Conservation (phyloP, 2,113 vertebrate species). For the Helogale parvula region DNA sequence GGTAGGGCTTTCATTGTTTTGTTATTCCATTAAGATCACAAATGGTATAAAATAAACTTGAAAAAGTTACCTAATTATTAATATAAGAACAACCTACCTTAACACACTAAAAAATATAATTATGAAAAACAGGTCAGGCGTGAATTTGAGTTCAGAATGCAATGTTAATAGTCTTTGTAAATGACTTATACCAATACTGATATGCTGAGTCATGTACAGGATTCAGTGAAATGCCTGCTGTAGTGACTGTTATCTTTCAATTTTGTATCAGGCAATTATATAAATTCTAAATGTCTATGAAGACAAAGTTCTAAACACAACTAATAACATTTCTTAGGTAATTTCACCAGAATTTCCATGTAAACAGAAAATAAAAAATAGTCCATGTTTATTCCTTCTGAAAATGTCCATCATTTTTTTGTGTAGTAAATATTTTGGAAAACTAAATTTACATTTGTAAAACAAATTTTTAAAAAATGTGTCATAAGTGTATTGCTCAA, state of each 20-base stretch:
- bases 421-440: constrained; percentile 9
- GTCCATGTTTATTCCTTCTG: neutral
- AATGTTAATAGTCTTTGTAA: neutral
- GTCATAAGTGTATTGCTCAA: neutral
- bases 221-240: neutral
- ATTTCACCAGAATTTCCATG: neutral
- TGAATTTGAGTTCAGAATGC: constrained; percentile 11
- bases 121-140: neutral
- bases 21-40: neutral
- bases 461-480: neutral
- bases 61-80: constrained; percentile 30
- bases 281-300: constrained; percentile 24
- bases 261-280: neutral
- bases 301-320: constrained; percentile 10
- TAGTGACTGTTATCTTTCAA: constrained; percentile 25
- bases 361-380: constrained; percentile 9
- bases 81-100: neutral
- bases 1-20: neutral
- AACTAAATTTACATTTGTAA: neutral
- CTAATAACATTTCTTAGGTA: neutral
- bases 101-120: neutral
- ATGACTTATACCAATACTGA: neutral
- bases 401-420: constrained; percentile 9
- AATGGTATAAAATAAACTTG: neutral
- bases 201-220: neutral